These are phyloP conservation scores for Dicrostonyx torquatus DNA, from an alignment of 2,797 vertebrate genomes.

Conservation along the genomic window DNA sequence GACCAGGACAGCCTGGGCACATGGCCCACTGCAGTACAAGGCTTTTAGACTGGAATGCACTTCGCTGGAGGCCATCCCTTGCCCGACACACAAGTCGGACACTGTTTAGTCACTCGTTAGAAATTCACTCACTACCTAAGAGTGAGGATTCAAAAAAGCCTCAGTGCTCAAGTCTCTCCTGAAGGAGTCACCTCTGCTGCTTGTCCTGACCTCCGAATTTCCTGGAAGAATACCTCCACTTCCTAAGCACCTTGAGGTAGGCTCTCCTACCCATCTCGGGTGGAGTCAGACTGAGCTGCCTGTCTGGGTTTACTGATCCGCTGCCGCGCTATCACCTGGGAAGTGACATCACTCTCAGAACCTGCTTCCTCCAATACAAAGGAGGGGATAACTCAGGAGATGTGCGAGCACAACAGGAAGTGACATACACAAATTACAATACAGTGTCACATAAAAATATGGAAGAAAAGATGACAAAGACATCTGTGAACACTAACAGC, in stretches of 20 bases:
- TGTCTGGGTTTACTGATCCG: background rate
- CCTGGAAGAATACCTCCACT: background rate
- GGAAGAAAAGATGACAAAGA: background rate
- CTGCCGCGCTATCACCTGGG: accelerated
- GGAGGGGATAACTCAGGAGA: background rate
- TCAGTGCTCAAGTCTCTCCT: background rate
- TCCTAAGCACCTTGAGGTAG: background rate
- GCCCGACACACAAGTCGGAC: background rate
- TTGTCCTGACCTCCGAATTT: background rate
- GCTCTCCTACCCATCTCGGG: background rate
- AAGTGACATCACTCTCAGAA: background rate
- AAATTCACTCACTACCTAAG: background rate
- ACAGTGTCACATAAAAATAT: background rate
- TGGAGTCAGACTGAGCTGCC: background rate
- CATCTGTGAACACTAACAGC: background rate
- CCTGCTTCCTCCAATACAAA: background rate
- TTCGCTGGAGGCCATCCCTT: background rate
- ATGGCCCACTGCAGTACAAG: background rate
- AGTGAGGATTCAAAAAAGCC: background rate
- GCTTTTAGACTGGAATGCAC: background rate
- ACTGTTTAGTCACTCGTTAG: background rate
- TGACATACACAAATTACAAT: background rate
- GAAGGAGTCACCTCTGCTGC: background rate
- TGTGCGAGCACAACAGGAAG: background rate
- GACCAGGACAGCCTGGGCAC: background rate